Base-by-base conservation (phyloP, 1,140 invertebrate genomes). In the Halotydeus destructor region DNA sequence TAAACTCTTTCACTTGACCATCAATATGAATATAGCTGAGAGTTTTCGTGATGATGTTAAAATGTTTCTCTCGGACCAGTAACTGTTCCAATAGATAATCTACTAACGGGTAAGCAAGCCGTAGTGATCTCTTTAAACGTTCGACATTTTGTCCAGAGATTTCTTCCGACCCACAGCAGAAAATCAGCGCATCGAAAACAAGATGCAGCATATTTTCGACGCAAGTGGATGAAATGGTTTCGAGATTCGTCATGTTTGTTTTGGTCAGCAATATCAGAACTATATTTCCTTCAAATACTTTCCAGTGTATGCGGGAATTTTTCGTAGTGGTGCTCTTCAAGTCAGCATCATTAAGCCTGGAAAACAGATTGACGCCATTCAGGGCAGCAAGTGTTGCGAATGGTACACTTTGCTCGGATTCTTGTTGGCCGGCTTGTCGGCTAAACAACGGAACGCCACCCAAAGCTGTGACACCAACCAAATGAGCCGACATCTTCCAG, bases 321-420 rank as follows among this genome's bases (percentile, higher is more conserved):
- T 24, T 16, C 12, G 26, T 39, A 26, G 23, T 12, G 2, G 45
- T 31, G 8, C 19, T 14, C 19, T 26, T 14, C 3, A 47, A 24
- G n/a, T 44, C 22, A 22, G 31, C 34, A 19, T 40, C 45, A 38
- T 47, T 47, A 8, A 47, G n/a, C 16, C 41, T 25, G 5, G 41
- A 45, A 30, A 47, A 47, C 4, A 44, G 35, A 34, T 47, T 47
- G 9, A 47, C 43, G 25, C 43, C 30, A 41, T 44, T 44, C 8
- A 44, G 27, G 3, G 38, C 19, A 18, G 43, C 43, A 22, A 40
- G n/a, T 9, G 12, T 32, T 8, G 21, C 30, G 16, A 43, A 43
- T 2, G 41, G 32, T 27, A 32, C 23, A 9, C 28, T 16, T 4
- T 5, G 33, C 14, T 22, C 19, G 1, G 32, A 25, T 22, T 16